phyloP scores from a whole-genome alignment of 1,140 invertebrate genomes.

The Neodiprion virginianus region DNA sequence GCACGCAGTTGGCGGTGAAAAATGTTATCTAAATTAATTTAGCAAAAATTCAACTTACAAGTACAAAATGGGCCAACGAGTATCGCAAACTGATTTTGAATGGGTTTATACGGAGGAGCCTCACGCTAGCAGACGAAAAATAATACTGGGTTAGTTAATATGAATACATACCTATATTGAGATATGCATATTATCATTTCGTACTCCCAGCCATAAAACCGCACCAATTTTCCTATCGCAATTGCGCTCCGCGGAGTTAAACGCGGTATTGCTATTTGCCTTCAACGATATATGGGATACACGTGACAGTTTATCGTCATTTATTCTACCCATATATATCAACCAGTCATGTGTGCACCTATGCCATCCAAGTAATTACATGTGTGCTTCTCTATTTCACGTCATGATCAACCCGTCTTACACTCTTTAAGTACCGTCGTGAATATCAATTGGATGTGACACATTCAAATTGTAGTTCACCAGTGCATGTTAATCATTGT shows the following conservation, averaged over 20 bases:
- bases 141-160: constrained; percentile 83
- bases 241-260: neutral
- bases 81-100: constrained; percentile 91
- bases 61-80: constrained; percentile 80
- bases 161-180: constrained; percentile 23
- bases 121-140: constrained; percentile 93
- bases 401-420: neutral
- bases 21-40: no score
- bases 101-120: constrained; percentile 98
- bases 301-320: neutral
- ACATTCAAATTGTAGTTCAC: no score
- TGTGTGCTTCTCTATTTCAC: neutral
- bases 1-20: no score
- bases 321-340: neutral
- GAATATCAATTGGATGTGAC: neutral
- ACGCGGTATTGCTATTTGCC: no score
- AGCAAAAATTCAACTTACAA: no score
- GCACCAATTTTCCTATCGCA: neutral
- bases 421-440: neutral
- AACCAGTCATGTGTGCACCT: no score
- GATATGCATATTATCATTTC: neutral
- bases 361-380: neutral
- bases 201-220: neutral
- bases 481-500: no score
- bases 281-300: neutral